These are phyloP conservation scores for Prietella phreatophila DNA, from an alignment of 2,113 vertebrate species.

Conservation along the genomic window DNA sequence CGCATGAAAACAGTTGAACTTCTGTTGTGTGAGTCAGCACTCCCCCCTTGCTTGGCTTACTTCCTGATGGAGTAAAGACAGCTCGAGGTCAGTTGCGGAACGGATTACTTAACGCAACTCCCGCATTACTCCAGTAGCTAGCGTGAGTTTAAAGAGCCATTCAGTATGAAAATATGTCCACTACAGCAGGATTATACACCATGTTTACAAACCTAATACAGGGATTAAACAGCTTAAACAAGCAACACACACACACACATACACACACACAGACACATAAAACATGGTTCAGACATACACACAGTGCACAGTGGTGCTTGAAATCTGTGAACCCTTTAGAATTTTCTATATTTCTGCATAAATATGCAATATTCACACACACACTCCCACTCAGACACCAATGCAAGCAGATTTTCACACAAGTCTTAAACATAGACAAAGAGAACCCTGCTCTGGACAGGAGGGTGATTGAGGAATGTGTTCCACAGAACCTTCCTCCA, in stretches of 20 bases:
- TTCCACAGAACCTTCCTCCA: constrained; percentile 61
- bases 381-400: too few relatives aligned
- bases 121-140: constrained; percentile 56
- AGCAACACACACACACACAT: constrained; percentile 59
- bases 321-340: too few relatives aligned
- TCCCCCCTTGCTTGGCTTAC: background rate
- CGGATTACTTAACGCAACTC: constrained; percentile 60
- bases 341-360: too few relatives aligned
- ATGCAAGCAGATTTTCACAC: too few relatives aligned
- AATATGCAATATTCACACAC: too few relatives aligned
- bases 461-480: constrained; percentile 61
- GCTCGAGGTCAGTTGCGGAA: constrained; percentile 2
- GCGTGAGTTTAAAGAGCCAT: constrained; percentile 55
- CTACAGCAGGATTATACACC: constrained; percentile 69
- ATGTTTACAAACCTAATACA: constrained; percentile 71
- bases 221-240: constrained; percentile 71
- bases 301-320: background rate
- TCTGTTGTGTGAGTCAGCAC: background rate
- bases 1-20: constrained; percentile 23
- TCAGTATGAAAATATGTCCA: constrained; percentile 61
- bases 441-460: background rate
- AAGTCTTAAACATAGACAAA: too few relatives aligned
- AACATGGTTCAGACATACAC: background rate
- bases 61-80: constrained; percentile 15
- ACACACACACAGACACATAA: background rate